These are phyloP conservation scores for Herminia tarsipennalis DNA, from an alignment of 2,888 invertebrate species.

Conservation along the genomic window DNA sequence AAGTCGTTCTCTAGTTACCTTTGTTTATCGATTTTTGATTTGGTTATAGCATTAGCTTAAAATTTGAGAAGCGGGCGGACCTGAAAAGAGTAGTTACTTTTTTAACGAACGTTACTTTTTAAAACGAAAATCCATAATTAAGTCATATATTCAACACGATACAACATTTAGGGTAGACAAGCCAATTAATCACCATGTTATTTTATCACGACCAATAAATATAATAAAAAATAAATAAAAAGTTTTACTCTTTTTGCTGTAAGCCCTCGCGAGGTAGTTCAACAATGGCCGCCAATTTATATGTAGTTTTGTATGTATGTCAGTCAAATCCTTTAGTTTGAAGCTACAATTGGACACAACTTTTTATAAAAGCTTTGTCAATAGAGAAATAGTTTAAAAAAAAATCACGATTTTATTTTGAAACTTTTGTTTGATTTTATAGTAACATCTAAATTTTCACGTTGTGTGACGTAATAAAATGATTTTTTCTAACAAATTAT, in stretches of 20 bases:
- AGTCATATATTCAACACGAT: not conserved
- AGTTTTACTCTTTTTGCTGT: conserved; percentile 3
- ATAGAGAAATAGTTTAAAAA: not conserved
- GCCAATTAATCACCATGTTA: conserved; percentile 11
- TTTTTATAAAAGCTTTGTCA: conserved; percentile 22
- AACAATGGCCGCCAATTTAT: conserved; percentile 15
- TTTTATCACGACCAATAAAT: conserved; percentile 9
- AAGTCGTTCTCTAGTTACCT: too few relatives aligned
- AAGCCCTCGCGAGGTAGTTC: not conserved
- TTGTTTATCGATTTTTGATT: too few relatives aligned
- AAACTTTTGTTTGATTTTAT: too few relatives aligned
- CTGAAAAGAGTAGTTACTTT: too few relatives aligned
- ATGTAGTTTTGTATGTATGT: conserved; percentile 15
- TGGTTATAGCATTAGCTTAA: too few relatives aligned
- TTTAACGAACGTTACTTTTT: too few relatives aligned
- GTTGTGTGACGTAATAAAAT: too few relatives aligned
- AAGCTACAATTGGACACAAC: conserved; percentile 15
- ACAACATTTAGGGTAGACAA: not conserved
- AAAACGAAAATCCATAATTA: not conserved
- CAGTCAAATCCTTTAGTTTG: conserved; percentile 5
- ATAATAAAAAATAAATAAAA: not conserved
- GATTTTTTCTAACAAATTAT: too few relatives aligned
- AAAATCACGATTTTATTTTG: too few relatives aligned
- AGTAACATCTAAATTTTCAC: too few relatives aligned
- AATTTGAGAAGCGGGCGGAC: too few relatives aligned